phyloP scores from a whole-genome alignment of 2,113 vertebrate species.

The Callorhinus ursinus region DNA sequence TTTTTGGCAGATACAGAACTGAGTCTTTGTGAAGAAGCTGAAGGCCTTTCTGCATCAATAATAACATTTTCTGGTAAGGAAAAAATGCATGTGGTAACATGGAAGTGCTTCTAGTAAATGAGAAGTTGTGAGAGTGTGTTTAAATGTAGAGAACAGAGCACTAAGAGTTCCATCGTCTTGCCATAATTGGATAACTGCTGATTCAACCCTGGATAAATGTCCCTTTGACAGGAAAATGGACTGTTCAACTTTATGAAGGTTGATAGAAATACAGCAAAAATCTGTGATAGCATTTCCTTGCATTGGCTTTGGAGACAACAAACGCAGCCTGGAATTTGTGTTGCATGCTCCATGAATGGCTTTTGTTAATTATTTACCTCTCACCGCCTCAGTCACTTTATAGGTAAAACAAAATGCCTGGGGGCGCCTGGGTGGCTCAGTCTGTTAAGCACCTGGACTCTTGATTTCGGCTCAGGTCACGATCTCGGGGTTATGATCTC shows the following conservation, averaged over 20 bases:
- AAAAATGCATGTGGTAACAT: background rate
- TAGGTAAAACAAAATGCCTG: background rate
- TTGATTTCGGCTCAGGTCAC: background rate
- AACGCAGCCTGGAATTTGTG: background rate
- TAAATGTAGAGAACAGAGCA: background rate
- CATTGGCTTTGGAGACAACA: background rate
- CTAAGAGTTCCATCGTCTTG: background rate
- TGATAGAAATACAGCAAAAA: background rate
- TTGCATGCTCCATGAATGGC: background rate
- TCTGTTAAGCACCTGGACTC: background rate
- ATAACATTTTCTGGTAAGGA: conserved; percentile 71
- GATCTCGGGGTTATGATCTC: background rate
- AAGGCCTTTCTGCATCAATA: background rate
- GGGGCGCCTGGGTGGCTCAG: background rate
- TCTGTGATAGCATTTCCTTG: background rate
- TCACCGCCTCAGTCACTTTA: background rate
- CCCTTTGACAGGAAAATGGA: background rate
- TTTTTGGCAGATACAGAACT: background rate
- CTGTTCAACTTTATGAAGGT: background rate
- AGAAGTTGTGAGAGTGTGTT: background rate
- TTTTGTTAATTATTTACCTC: background rate
- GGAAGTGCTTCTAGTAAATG: background rate
- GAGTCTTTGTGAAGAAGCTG: background rate
- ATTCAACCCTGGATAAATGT: background rate
- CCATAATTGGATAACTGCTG: background rate